phyloP scores from a whole-genome alignment of 2,113 vertebrate species.

The Ardeotis arabs region DNA sequence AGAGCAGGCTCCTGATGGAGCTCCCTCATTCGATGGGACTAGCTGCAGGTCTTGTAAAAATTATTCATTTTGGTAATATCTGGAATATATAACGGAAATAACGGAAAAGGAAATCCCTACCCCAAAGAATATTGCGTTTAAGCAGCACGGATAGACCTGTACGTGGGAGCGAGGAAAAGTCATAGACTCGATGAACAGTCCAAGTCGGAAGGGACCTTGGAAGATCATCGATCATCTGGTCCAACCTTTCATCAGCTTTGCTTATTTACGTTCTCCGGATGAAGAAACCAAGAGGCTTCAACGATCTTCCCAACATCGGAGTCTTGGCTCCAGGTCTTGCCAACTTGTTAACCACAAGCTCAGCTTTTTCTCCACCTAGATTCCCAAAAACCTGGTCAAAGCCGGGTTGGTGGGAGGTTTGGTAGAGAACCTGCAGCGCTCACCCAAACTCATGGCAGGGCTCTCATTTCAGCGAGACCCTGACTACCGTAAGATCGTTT shows the following conservation, averaged over 20 bases:
- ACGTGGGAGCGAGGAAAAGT: not conserved
- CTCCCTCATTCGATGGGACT: not conserved
- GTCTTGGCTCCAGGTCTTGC: not conserved
- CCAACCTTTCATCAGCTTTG: not conserved
- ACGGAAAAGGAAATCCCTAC: not conserved
- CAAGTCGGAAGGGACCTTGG: not conserved
- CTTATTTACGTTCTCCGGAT: rapidly evolving
- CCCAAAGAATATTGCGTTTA: not conserved
- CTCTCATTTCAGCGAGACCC: not conserved
- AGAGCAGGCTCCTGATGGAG: not conserved
- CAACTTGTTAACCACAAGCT: not conserved
- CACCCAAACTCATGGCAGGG: not conserved
- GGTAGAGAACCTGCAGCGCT: too few relatives aligned
- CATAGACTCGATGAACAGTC: not conserved
- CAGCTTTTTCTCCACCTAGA: not conserved
- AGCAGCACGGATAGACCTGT: not conserved
- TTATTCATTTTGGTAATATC: not conserved
- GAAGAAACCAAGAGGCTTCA: not conserved
- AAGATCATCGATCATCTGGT: not conserved
- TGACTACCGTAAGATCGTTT: not conserved
- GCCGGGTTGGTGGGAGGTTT: too few relatives aligned
- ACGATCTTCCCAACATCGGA: not conserved
- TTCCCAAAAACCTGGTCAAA: not conserved
- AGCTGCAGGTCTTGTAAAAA: not conserved
- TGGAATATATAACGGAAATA: not conserved